Evolutionary conservation across 2,797 vertebrate species (phyloP), one percentile per base, ranked within the genome.

Genomic region (Urocyon cinereoargenteus): DNA sequence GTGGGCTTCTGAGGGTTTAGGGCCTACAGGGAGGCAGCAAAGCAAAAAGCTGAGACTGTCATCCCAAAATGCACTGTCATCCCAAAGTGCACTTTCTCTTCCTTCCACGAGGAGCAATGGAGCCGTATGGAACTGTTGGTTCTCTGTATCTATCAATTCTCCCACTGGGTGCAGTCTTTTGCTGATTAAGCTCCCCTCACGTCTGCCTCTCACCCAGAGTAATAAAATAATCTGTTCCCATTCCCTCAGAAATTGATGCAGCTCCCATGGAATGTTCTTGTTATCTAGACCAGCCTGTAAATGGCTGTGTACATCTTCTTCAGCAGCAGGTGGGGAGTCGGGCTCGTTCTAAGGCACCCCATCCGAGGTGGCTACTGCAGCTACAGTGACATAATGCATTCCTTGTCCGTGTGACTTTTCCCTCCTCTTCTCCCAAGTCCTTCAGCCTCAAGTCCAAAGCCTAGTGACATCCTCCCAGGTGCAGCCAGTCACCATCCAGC

Each of bases 381-480:
- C 94, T 73, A 1, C 57, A 2, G 62, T 49, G 59, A 81, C 18
- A 53, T 19, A 49, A 24, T 64, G 64, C 70, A 6, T 59, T 86
- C 5, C 73, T 7, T 7, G 0, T 91, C 57, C 28, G 1, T 22
- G 7, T 14, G 94, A 97, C 45, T 73, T 81, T 62, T 15, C 85
- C 31, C 96, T 96, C 73, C 57, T 97, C 82, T 97, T 75, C 57
- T 90, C 98, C 98, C 51, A 98, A 99, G 99, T 99, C 86, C 99
- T 99, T 45, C 99, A 99, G 96, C 99, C 99, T 66, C 99, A 99
- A 97, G 96, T 99, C 95, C 99, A 99, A 98, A 99, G 99, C 99
- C 99, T 99, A 86, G 98, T 99, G 99, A 99, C 99, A 0, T 99
- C 99, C 84, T 99, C 98, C 1, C 99, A 99, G 97, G 99, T 99